Conservation (phyloP, 2,797 vertebrate species). For the Leucoraja ocellata region DNA sequence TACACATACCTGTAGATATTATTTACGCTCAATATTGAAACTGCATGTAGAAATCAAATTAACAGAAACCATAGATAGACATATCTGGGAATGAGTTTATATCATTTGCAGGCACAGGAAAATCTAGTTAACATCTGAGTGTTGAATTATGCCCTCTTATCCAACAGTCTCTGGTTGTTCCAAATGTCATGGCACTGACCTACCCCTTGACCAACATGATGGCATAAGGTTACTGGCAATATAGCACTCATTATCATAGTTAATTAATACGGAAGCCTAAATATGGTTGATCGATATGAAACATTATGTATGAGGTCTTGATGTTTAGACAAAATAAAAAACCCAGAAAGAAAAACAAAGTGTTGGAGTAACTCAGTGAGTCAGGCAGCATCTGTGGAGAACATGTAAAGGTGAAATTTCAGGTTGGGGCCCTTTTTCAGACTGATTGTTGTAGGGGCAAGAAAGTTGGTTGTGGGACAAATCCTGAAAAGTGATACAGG, state of each 20-base stretch:
- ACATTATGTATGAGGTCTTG: neutral
- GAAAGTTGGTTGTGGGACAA: too few species aligned
- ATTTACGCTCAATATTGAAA: slow-evolving; percentile 5
- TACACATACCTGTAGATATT: neutral
- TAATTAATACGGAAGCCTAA: neutral
- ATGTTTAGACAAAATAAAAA: neutral
- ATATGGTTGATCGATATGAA: neutral
- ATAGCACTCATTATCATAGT: neutral
- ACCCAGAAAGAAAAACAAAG: too few species aligned
- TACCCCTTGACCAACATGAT: neutral
- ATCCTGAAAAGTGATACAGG: too few species aligned
- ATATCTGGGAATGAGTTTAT: neutral
- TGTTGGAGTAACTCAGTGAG: too few species aligned
- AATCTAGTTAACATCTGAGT: neutral
- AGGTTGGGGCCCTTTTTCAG: too few species aligned
- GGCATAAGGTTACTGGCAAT: neutral
- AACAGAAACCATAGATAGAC: neutral
- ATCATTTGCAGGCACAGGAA: neutral
- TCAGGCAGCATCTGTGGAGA: too few species aligned
- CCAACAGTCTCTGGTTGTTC: neutral
- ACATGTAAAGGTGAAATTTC: too few species aligned
- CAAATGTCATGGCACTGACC: neutral
- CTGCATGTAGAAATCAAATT: neutral
- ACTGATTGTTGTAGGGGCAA: too few species aligned
- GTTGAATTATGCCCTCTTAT: neutral